Evolutionary conservation across 2,797 vertebrate genomes (phyloP).

Genomic region (Paedocypris micromegethes): DNA sequence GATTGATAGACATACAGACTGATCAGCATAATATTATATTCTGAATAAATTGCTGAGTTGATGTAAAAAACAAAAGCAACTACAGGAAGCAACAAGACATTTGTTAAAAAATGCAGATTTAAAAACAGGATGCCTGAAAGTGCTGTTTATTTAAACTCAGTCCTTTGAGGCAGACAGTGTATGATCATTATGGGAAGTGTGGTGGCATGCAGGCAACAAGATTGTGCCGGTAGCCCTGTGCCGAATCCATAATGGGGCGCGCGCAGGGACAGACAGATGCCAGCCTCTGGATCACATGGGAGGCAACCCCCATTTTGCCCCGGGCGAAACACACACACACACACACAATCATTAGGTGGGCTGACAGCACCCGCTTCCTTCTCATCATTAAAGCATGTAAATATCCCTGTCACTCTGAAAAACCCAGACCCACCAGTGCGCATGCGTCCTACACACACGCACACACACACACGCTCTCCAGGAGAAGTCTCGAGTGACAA

Average conservation of each 20-base stretch:
- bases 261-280: slow-evolving; percentile 49
- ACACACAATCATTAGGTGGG: slow-evolving; percentile 63
- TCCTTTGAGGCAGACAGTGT: slow-evolving; percentile 21
- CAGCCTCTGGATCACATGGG: slow-evolving; percentile 53
- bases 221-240: slow-evolving; percentile 22
- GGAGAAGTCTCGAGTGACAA: slow-evolving; percentile 34
- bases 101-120: slow-evolving; percentile 18
- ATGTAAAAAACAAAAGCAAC: not conserved
- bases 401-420: slow-evolving; percentile 62
- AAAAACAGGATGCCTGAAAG: slow-evolving; percentile 11
- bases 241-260: slow-evolving; percentile 17
- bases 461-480: slow-evolving; percentile 30
- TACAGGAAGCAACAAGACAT: slow-evolving; percentile 1
- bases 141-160: slow-evolving; percentile 31
- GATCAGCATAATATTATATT: too few relatives aligned
- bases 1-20: too few relatives aligned
- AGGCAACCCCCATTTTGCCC: slow-evolving; percentile 32
- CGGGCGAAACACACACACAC: slow-evolving; percentile 41
- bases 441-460: slow-evolving; percentile 1
- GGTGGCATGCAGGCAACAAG: slow-evolving; percentile 19
- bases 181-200: slow-evolving; percentile 40
- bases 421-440: slow-evolving; percentile 30
- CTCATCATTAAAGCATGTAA: slow-evolving; percentile 79
- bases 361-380: slow-evolving; percentile 66
- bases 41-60: too few relatives aligned